Conservation (phyloP, 2,888 invertebrate species). For the Mimachlamys varia region DNA sequence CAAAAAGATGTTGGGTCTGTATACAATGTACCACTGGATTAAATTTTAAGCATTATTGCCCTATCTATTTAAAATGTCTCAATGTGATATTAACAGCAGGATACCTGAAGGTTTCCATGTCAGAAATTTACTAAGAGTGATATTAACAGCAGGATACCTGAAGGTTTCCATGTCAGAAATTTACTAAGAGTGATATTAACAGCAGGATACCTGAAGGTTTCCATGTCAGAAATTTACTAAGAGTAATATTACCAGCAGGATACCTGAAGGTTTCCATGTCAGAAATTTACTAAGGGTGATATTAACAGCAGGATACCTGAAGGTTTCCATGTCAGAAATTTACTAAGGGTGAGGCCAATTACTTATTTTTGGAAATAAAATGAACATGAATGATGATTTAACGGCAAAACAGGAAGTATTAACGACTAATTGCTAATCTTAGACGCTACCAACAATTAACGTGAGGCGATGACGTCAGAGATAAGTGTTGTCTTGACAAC, state of each 20-base stretch:
- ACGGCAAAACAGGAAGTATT: neutral
- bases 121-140: neutral
- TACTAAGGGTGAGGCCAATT: neutral
- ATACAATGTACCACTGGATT: neutral
- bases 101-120: neutral
- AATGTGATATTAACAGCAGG: neutral
- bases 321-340: neutral
- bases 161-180: neutral
- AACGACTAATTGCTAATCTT: neutral
- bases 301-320: neutral
- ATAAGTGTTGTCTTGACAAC: constrained; percentile 18
- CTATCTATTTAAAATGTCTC: neutral
- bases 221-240: neutral
- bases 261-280: neutral
- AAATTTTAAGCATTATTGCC: neutral
- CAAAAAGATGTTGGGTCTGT: neutral
- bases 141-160: neutral
- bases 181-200: neutral
- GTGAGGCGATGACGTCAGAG: neutral
- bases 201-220: neutral
- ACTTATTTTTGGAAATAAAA: neutral
- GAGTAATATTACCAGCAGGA: neutral
- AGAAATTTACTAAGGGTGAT: neutral
- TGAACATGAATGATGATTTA: neutral
- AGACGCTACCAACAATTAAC: neutral